Evolutionary conservation across 2,113 vertebrate genomes (phyloP), one percentile per base, ranked within the genome.

Genomic region (Trichomycterus rosablanca): DNA sequence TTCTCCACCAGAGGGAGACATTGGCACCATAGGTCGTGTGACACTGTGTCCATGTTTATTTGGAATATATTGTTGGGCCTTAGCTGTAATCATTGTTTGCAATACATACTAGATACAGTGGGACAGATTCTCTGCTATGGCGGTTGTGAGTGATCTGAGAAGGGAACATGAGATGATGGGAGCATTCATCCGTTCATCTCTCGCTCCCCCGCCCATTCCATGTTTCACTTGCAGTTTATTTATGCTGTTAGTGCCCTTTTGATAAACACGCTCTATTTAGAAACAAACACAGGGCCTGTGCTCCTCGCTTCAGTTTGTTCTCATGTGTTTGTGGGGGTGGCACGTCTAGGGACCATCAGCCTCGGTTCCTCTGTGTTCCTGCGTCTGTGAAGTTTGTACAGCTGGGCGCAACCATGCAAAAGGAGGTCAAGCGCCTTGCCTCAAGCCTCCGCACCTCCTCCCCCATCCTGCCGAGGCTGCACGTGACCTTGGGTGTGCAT

Each of bases 261-360:
- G n/a, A 74, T 71, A 71, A 74, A 70, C 68, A 74, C 50, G 63
- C 68, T 62, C 63, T 74, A 74, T 74, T 74, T 70, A 74, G 72
- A 74, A 74, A 74, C 72, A 74, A 74, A 74, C 67, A 74, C 54
- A 60, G 35, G 42, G 28, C 46, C 37, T 59, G 19, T 26, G 53
- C 51, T 61, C 28, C 9, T 22, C 45, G 32, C 51, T 56, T 3
- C 4, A 11, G 24, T 57, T 11, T 43, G 34, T 48, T 45, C 40
- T 22, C 16, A 28, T 43, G 48, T 66, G 56, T 26, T 39, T 57
- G 54, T 48, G 52, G 52, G 52, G 46, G 53, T 30, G 56, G 59
- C 46, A 15, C 46, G 50, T 46, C 45, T 59, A 55, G 64, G 63
- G 57, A 60, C 55, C 40, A 28, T 58, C 15, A 40, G 44, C 60